Base-by-base conservation (phyloP, 2,888 invertebrate genomes). In the Eugnorisma glareosa region DNA sequence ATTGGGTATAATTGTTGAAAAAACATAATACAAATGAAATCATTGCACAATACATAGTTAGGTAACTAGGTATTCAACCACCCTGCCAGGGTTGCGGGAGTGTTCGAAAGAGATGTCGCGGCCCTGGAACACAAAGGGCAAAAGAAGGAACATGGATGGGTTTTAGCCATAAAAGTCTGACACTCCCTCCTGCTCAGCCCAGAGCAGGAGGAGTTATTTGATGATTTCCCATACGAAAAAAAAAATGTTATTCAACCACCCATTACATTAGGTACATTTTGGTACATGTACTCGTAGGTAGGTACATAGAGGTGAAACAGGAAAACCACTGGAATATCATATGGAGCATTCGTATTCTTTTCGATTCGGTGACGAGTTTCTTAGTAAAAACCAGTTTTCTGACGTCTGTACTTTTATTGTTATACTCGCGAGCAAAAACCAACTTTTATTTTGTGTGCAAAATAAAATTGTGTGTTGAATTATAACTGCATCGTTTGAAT, bases 331-430 rank as follows among this genome's bases (percentile, higher is more conserved):
- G 48, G 31, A 66, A 48, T 57, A 48, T 77, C 31, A 31, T 11
- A 48, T 40, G 13, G 40, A 48, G 21, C 10, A 37, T 4, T 57
- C 24, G 18, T 54, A 48, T 40, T 76, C 15, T 40, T 67, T 67
- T 40, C 40, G 48, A 15, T 35, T 59, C 48, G 24, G 13, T 59
- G 45, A n/a, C 40, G 45, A n/a, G 77, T 6, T 59, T 77, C 77
- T 48, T 40, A 24, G 31, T 59, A 61, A 67, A 59, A 77, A 77
- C 37, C 57, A n/a, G 67, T 37, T 31, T 21, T 48, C n/a, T 67
- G 78, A 77, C 59, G 78, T 77, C n/a, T 31, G 18, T 2, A 1
- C 31, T 59, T 54, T 43, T 59, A 48, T 76, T 77, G n/a, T 77
- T 40, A 54, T 13, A 57, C 24, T 45, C 11, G 21, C 18, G 24